Conservation (phyloP, 2,113 vertebrate genomes). For the Hippopotamus amphibius region DNA sequence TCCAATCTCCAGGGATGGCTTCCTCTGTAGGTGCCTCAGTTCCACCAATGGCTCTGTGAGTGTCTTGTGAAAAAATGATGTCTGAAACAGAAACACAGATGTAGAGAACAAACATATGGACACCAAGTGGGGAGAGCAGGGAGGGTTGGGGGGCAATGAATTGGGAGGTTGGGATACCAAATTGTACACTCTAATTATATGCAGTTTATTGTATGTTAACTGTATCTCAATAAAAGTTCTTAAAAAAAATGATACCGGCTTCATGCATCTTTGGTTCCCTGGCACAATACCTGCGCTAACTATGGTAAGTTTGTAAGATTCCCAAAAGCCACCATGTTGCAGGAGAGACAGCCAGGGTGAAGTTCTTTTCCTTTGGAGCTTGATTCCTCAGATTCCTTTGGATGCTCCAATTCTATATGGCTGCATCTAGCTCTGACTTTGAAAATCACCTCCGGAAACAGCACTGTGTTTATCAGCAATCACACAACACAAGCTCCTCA, state of each 20-base stretch:
- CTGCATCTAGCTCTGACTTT: slow-evolving; percentile 38
- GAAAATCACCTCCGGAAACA: slow-evolving; percentile 57
- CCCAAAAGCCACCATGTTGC: neutral
- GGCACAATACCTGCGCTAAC: neutral
- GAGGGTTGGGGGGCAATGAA: no score
- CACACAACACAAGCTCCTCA: neutral
- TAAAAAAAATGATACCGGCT: neutral
- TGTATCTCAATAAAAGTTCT: no score
- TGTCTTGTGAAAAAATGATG: neutral
- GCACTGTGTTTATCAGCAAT: slow-evolving; percentile 55
- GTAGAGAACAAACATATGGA: no score
- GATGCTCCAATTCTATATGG: neutral
- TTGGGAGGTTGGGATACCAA: no score
- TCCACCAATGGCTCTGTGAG: neutral
- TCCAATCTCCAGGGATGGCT: neutral
- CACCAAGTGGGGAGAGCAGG: no score
- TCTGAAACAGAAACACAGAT: no score
- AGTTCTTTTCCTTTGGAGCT: neutral
- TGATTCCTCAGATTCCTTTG: slow-evolving; percentile 7
- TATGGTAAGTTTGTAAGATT: neutral
- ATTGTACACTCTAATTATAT: no score
- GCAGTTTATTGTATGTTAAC: no score
- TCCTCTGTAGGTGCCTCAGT: neutral
- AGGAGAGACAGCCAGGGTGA: neutral
- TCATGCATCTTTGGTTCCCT: neutral